Conservation (phyloP, 2,888 invertebrate species). For the Stenchaetothrips biformis region DNA sequence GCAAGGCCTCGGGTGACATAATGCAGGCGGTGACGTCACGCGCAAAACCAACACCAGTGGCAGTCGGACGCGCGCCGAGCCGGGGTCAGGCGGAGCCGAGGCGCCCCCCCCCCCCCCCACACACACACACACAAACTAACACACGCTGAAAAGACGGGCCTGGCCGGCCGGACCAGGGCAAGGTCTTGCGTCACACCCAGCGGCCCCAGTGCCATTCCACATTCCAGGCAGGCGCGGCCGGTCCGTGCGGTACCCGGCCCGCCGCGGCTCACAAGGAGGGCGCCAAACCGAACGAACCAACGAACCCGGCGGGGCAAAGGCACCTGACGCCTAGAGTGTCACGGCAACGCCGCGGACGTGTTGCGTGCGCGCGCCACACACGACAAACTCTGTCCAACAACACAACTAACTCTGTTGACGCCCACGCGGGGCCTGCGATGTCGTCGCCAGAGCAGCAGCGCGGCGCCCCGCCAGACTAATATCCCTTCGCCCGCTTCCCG, state of each 20-base stretch:
- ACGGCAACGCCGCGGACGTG: no score
- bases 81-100: background rate
- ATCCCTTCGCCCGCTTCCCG: background rate
- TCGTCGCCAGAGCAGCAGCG: background rate
- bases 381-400: no score
- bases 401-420: no score
- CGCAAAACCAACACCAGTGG: background rate
- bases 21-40: background rate
- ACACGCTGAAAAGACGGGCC: background rate
- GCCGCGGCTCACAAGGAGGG: background rate
- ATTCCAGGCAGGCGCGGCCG: background rate
- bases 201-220: slow-evolving; percentile 1
- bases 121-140: background rate
- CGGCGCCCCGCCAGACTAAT: background rate
- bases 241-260: background rate
- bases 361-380: no score
- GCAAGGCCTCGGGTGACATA: background rate
- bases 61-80: background rate
- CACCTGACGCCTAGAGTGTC: no score
- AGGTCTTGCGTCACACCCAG: background rate
- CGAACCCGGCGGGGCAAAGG: no score
- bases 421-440: no score
- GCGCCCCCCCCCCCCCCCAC: no score
- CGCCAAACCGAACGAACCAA: background rate
- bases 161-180: background rate